These are phyloP conservation scores for Drosophila picticornis DNA, from an alignment of 2,888 invertebrate species.

Conservation along the genomic window DNA sequence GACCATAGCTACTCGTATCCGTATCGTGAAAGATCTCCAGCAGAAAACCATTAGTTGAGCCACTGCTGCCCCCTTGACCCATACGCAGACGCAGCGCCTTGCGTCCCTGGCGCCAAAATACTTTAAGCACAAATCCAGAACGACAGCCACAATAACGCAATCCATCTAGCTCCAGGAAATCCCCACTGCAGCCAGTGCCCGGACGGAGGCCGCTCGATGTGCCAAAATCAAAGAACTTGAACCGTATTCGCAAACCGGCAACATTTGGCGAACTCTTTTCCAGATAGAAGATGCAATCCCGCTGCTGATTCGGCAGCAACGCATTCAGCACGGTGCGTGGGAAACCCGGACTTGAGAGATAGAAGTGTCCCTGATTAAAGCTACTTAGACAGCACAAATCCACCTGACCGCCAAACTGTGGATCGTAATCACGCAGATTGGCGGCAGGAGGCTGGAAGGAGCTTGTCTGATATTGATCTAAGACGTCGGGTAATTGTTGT, in stretches of 20 bases:
- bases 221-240: conserved; percentile 87
- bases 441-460: conserved; percentile 56
- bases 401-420: conserved; percentile 56
- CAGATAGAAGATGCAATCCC: conserved; percentile 86
- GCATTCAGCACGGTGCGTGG: conserved; percentile 85
- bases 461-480: conserved; percentile 68
- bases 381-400: conserved; percentile 85
- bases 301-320: conserved; percentile 76
- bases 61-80: conserved; percentile 84
- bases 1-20: conserved; percentile 81
- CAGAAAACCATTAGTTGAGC: conserved; percentile 86
- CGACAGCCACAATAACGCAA: conserved; percentile 87
- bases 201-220: conserved; percentile 17
- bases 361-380: conserved; percentile 85
- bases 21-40: conserved; percentile 87
- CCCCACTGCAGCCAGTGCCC: conserved; percentile 84
- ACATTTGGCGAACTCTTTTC: conserved; percentile 85
- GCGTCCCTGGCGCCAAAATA: conserved; percentile 81
- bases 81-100: conserved; percentile 86
- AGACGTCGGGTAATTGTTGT: conserved; percentile 58
- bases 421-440: conserved; percentile 65
- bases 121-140: conserved; percentile 80
- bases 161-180: conserved; percentile 87
- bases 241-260: conserved; percentile 86
- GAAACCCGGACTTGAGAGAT: conserved; percentile 87